These are phyloP conservation scores for Drosophila putrida DNA, from an alignment of 2,888 invertebrate genomes.

Conservation along the genomic window DNA sequence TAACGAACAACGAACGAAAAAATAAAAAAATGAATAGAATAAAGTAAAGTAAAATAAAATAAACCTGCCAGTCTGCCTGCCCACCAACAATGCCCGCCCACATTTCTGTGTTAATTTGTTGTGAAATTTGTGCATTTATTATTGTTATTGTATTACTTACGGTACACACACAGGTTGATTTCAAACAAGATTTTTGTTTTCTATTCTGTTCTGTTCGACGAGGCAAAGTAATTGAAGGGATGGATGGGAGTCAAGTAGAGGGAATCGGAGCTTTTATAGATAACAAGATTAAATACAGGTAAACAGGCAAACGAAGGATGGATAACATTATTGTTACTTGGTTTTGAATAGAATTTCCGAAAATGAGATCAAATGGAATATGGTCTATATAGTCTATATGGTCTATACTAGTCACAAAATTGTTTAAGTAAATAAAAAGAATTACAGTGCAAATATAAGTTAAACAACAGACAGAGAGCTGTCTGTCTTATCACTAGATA, in stretches of 20 bases:
- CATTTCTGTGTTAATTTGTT: conserved; percentile 62
- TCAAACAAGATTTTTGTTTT: conserved; percentile 15
- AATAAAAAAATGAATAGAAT: too few species aligned
- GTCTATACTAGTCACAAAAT: conserved; percentile 7
- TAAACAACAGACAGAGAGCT: not conserved
- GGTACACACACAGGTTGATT: conserved; percentile 5
- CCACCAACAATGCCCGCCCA: conserved; percentile 37
- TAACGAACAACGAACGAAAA: too few species aligned
- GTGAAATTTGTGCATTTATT: conserved; percentile 64
- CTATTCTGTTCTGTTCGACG: not conserved
- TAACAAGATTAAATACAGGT: conserved; percentile 43
- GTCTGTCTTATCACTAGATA: not conserved
- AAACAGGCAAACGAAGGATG: conserved; percentile 11
- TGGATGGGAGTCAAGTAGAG: too few species aligned
- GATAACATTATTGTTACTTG: not conserved
- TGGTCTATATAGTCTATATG: too few species aligned
- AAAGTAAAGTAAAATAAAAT: too few species aligned
- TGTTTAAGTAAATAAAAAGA: not conserved
- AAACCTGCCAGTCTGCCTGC: conserved; percentile 2
- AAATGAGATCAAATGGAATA: not conserved
- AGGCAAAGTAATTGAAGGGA: not conserved
- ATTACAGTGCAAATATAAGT: not conserved
- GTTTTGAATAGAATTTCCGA: not conserved
- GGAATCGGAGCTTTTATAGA: conserved; percentile 19
- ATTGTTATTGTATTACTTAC: conserved; percentile 34